Conservation (phyloP, 2,113 vertebrate species). For the Hypomesus transpacificus region DNA sequence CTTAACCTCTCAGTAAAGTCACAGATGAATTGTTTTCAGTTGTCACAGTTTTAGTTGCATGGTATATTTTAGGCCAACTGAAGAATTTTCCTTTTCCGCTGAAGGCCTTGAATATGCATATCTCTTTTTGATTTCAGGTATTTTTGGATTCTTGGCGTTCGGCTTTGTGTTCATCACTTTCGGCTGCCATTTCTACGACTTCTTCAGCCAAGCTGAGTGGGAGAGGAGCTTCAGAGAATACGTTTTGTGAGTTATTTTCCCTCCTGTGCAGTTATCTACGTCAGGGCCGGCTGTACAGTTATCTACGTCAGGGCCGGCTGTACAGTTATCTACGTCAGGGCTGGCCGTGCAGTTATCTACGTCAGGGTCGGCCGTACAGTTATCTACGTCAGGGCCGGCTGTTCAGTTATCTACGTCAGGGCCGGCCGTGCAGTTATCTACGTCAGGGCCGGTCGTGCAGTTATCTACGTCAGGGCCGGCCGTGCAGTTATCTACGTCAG, state of each 20-base stretch:
- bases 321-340: too few species aligned
- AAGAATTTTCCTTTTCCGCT: not conserved
- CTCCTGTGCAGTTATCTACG: not conserved
- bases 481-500: too few species aligned
- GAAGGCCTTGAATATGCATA: not conserved
- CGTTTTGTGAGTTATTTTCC: conserved; percentile 81
- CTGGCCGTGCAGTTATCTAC: too few species aligned
- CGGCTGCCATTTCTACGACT: conserved; percentile 97
- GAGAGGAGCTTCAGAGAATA: conserved; percentile 97
- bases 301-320: too few species aligned
- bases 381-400: too few species aligned
- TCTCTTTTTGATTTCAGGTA: conserved; percentile 70
- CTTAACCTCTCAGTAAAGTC: too few species aligned
- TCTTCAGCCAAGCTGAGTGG: conserved; percentile 98
- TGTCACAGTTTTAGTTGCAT: not conserved
- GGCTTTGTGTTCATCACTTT: conserved; percentile 97
- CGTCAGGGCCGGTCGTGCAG: too few species aligned
- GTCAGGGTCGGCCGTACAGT: too few species aligned
- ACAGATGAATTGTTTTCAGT: not conserved
- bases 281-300: too few species aligned
- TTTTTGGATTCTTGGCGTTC: conserved; percentile 95
- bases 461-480: too few species aligned
- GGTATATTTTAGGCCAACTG: not conserved
- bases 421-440: too few species aligned
- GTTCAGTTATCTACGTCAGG: too few species aligned